Percentiles rank a stretch among this genome's conserved stretches.
phyloP scores from a whole-genome alignment of 1,140 invertebrate species.

The Zaprionus vittiger region DNA sequence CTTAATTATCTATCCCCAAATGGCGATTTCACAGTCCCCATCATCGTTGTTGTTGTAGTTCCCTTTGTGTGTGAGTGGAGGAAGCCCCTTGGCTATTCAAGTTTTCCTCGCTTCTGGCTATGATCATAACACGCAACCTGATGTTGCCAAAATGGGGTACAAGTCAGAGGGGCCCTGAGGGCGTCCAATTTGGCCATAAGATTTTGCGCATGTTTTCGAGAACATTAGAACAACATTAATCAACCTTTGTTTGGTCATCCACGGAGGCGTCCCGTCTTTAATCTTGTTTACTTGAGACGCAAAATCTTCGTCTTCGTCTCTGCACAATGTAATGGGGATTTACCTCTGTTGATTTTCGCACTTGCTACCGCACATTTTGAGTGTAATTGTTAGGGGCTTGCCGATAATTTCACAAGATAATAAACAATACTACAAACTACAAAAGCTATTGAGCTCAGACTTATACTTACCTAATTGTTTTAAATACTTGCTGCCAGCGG shows the following conservation, averaged over 20 bases:
- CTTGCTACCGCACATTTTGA: slow-evolving; percentile 42
- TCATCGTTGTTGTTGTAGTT: background rate
- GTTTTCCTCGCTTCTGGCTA: slow-evolving; percentile 26
- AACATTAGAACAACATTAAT: slow-evolving; percentile 60
- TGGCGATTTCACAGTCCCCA: slow-evolving; percentile 13
- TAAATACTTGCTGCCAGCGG: slow-evolving; percentile 29
- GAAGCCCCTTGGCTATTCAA: background rate
- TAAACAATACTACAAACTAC: slow-evolving; percentile 5
- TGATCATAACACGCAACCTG: slow-evolving; percentile 5
- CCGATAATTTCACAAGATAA: slow-evolving; percentile 74
- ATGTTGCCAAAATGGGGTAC: slow-evolving; percentile 16
- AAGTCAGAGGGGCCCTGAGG: background rate
- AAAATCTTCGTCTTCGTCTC: slow-evolving; percentile 13
- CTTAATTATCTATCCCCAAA: slow-evolving; percentile 60
- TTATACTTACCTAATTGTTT: slow-evolving; percentile 54
- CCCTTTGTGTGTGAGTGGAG: background rate
- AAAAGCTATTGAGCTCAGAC: slow-evolving; percentile 38
- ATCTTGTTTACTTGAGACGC: slow-evolving; percentile 50
- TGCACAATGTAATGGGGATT: slow-evolving; percentile 18
- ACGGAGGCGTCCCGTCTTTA: slow-evolving; percentile 36
- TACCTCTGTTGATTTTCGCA: slow-evolving; percentile 53
- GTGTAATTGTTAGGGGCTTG: slow-evolving; percentile 45
- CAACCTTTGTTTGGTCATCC: slow-evolving; percentile 32
- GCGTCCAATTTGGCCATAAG: slow-evolving; percentile 10
- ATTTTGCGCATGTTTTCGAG: slow-evolving; percentile 56